Evolutionary conservation across 1,140 invertebrate genomes (phyloP), one percentile per base, ranked within the genome.

Genomic region (Halictus rubicundus): DNA sequence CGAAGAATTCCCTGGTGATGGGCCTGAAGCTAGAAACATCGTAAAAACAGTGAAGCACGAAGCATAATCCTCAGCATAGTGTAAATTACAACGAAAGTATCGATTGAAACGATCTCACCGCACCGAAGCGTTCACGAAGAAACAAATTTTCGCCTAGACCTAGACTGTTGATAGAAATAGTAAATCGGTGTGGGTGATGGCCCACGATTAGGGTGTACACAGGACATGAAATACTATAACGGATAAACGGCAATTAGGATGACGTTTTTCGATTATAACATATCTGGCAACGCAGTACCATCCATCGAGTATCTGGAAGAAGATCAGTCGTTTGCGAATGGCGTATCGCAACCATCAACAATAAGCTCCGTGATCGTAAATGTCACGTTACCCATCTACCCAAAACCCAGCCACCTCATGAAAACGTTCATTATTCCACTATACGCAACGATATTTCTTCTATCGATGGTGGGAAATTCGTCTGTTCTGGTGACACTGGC

Each of bases 401-500:
- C 42, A 3, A 80, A 68, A 8, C 46, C 77, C 12, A 73, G 66
- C 6, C 79, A 84, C 16, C 59, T 89, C 0, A 27, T 89, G 42
- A 85, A 89, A 32, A 81, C 77, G 46, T 83, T 94, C 14, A 94
- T 94, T 66, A 94, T 97, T 76, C 95, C 96, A 5, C 93, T 97
- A 1, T 97, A 97, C 89, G 94, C 95, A 42, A 90, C 95, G 0
- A 97, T 98, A 77, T 97, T 98, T 89, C 88, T 97, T 10, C 94
- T 97, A 64, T 95, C 96, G 0, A 95, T 98, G 68, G 93, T 96
- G 2, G 97, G 97, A 0, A 98, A 98, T 91, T 94, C 95, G 6
- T 91, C 97, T 69, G 97, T 98, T 7, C 95, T 98, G 60, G 94
- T 96, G 2, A 97, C 97, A 0, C 91, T 98, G 52, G 94, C 96